These are phyloP conservation scores for Melanogrammus aeglefinus DNA, from an alignment of 2,797 vertebrate species.

Conservation along the genomic window DNA sequence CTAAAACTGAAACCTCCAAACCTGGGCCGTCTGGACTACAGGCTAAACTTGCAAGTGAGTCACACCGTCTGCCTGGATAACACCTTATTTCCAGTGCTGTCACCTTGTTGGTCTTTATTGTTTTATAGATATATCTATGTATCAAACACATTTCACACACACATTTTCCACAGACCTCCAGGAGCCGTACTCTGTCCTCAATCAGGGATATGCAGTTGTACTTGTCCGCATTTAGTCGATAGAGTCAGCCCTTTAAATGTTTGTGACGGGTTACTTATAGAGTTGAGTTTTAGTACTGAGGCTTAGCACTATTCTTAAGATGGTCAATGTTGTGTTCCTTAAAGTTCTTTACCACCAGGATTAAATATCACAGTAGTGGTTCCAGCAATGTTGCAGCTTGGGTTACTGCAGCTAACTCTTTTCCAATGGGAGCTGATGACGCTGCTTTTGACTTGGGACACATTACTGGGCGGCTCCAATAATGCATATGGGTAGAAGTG, in stretches of 20 bases:
- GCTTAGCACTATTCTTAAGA: background rate
- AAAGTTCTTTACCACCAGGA: conserved; percentile 24
- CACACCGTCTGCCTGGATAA: background rate
- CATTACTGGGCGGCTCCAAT: conserved; percentile 4
- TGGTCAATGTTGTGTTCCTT: background rate
- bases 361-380: conserved; percentile 49
- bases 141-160: background rate
- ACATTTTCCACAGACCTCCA: background rate
- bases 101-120: background rate
- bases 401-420: conserved; percentile 39
- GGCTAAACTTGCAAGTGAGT: conserved; percentile 99
- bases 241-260: conserved; percentile 5
- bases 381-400: conserved; percentile 29
- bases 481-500: background rate
- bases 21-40: conserved; percentile 99
- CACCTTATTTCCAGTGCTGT: background rate
- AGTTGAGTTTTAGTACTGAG: background rate
- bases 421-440: conserved; percentile 14
- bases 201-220: background rate
- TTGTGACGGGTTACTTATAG: conserved; percentile 9
- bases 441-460: conserved; percentile 13
- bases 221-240: background rate
- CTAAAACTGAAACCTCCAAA: conserved; percentile 98
- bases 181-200: background rate
- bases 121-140: background rate